A percentile compares a stretch with the other conserved stretches of the same genome.
phyloP scores from a whole-genome alignment of 1,140 invertebrate species.

The Drosophila willistoni region DNA sequence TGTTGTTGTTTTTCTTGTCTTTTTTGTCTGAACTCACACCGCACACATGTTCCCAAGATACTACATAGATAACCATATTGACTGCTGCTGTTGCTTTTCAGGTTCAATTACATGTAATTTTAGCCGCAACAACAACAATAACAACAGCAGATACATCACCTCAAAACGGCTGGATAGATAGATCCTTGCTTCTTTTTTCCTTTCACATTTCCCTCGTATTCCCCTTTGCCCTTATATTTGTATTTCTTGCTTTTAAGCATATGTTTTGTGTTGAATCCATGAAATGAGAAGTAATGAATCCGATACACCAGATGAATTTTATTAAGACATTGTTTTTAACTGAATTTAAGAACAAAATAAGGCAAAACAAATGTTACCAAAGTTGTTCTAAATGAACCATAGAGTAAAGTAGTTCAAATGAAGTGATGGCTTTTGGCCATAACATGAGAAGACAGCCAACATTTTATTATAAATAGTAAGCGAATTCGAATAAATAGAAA shows the following conservation, averaged over 20 bases:
- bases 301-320: neutral
- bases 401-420: too few relatives aligned
- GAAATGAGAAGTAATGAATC: neutral
- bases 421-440: too few relatives aligned
- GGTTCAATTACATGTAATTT: slow-evolving; percentile 80
- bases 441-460: too few relatives aligned
- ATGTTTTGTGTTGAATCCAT: neutral
- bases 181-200: slow-evolving; percentile 25
- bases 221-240: neutral
- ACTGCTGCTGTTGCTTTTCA: slow-evolving; percentile 30
- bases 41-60: slow-evolving; percentile 18
- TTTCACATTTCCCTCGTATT: neutral
- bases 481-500: too few relatives aligned
- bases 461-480: too few relatives aligned
- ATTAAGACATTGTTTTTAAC: neutral
- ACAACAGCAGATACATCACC: slow-evolving; percentile 26
- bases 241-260: neutral
- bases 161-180: slow-evolving; percentile 33
- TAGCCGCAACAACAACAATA: slow-evolving; percentile 64
- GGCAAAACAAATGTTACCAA: too few relatives aligned
- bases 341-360: too few relatives aligned
- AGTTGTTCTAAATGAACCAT: too few relatives aligned
- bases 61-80: slow-evolving; percentile 32
- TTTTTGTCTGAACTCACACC: slow-evolving; percentile 58
- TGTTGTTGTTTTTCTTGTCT: slow-evolving; percentile 23